Evolutionary conservation across 2,797 vertebrate genomes (phyloP).

Genomic region (Falco rusticolus): DNA sequence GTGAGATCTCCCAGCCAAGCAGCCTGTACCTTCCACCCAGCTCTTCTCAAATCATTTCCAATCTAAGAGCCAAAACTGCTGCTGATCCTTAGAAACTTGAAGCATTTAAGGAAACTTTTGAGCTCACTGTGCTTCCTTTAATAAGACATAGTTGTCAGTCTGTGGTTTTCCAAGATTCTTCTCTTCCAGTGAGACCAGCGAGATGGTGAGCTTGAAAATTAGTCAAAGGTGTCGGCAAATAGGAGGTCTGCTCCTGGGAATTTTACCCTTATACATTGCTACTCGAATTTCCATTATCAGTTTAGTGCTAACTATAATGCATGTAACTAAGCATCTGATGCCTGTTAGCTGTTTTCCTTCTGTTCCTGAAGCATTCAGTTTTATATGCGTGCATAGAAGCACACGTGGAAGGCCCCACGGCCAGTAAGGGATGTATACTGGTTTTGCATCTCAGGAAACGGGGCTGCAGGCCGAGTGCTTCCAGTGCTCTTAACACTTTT

Average conservation of each 20-base stretch:
- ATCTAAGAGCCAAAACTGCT: background rate
- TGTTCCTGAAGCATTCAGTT: background rate
- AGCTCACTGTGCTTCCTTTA: background rate
- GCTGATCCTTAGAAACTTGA: background rate
- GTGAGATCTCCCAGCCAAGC: background rate
- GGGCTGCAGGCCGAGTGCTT: background rate
- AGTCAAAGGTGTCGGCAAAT: background rate
- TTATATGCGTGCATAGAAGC: rapidly evolving
- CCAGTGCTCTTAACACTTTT: background rate
- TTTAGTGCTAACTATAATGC: background rate
- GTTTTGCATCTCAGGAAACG: background rate
- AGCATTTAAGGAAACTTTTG: background rate
- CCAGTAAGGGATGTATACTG: background rate
- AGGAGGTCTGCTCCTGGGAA: background rate
- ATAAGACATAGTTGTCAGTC: background rate
- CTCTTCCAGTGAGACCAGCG: background rate
- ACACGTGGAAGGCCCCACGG: background rate
- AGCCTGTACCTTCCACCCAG: background rate
- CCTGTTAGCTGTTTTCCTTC: background rate
- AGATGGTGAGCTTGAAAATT: background rate
- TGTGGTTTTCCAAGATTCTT: background rate
- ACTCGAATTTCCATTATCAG: background rate
- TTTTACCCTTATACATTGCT: background rate
- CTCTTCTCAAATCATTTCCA: background rate
- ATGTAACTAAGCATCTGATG: background rate